Conservation (phyloP, 2,113 vertebrate genomes). For the Tachysurus vachellii region DNA sequence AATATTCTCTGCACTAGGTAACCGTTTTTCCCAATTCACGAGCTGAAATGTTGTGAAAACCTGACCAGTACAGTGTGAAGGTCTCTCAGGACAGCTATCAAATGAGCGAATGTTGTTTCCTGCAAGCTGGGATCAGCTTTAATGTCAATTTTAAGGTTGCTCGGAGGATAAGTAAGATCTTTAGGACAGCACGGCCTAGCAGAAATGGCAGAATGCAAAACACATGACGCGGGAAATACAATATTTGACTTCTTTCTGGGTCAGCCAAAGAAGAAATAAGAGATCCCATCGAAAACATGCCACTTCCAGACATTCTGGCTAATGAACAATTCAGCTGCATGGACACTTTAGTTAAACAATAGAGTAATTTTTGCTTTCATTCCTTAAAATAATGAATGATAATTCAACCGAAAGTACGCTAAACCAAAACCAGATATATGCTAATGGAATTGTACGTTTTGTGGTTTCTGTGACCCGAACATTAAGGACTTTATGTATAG, state of each 20-base stretch:
- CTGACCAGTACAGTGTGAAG: background rate
- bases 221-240: conserved; percentile 29
- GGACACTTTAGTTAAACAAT: conserved; percentile 26
- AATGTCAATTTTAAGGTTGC: background rate
- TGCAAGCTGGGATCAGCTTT: background rate
- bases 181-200: background rate
- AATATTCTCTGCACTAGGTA: background rate
- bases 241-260: conserved; percentile 10
- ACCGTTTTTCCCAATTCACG: background rate
- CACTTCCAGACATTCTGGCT: conserved; percentile 33
- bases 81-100: background rate
- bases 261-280: conserved; percentile 22
- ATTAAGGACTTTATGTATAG: background rate
- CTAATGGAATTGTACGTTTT: background rate
- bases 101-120: background rate
- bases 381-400: conserved; percentile 11
- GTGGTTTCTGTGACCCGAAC: background rate
- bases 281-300: conserved; percentile 27
- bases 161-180: background rate
- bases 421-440: conserved; percentile 2
- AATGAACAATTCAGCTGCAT: background rate
- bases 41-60: background rate
- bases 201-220: conserved; percentile 9
- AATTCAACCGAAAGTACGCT: conserved; percentile 11
- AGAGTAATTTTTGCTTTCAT: conserved; percentile 29